phyloP scores from a whole-genome alignment of 2,888 invertebrate genomes.

The Phorcus lineatus region DNA sequence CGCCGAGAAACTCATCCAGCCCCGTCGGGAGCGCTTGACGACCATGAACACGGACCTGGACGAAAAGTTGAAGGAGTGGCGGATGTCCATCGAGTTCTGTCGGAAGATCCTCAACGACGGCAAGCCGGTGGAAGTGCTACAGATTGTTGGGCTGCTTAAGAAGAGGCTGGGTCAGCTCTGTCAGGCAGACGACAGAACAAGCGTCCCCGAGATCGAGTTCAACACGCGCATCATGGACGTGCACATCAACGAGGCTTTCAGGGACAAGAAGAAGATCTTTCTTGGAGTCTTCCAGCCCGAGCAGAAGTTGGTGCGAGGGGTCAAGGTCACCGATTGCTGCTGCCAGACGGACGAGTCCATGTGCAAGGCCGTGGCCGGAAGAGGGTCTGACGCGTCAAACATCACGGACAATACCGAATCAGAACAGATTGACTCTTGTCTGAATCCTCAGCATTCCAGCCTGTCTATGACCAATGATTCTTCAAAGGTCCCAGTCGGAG shows the following conservation, averaged over 20 bases:
- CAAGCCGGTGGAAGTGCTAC: neutral
- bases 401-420: too few relatives aligned
- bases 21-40: neutral
- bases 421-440: too few relatives aligned
- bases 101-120: neutral
- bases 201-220: neutral
- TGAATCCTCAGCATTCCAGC: too few relatives aligned
- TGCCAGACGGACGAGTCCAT: too few relatives aligned
- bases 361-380: too few relatives aligned
- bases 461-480: too few relatives aligned
- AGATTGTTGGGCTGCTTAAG: neutral
- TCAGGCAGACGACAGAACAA: neutral
- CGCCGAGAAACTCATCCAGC: neutral
- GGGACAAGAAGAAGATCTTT: neutral
- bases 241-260: neutral
- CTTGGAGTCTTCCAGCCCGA: neutral
- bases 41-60: neutral
- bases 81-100: neutral
- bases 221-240: neutral
- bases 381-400: too few relatives aligned
- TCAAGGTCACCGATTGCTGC: neutral
- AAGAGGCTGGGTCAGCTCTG: neutral
- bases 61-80: neutral
- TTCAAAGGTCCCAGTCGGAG: too few relatives aligned
- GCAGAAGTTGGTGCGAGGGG: neutral